Conservation (phyloP, 1,140 invertebrate genomes). For the Drosophila sp. region DNA sequence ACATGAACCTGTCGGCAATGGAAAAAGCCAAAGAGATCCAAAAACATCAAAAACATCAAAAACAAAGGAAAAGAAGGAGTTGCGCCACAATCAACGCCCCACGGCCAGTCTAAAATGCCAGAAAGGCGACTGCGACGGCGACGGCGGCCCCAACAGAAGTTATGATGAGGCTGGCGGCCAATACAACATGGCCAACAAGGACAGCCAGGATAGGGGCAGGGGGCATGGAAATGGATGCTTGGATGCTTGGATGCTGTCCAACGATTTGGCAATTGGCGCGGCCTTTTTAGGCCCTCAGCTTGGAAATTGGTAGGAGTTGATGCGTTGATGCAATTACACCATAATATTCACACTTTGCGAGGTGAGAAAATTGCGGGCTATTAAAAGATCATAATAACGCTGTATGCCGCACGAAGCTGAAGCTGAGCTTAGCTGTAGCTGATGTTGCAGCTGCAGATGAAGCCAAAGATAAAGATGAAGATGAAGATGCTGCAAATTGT, state of each 20-base stretch:
- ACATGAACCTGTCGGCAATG: conserved; percentile 80
- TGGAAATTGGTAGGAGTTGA: conserved; percentile 84
- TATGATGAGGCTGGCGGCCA: conserved; percentile 63
- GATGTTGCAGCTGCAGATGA: conserved; percentile 24
- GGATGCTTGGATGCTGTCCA: conserved; percentile 18
- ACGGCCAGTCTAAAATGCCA: conserved; percentile 48
- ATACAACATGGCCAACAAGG: background rate
- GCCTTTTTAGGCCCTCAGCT: conserved; percentile 73
- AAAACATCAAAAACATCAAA: conserved; percentile 26
- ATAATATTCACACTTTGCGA: conserved; percentile 85
- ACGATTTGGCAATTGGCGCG: conserved; percentile 77
- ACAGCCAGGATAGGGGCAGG: background rate
- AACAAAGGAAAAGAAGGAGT: conserved; percentile 68
- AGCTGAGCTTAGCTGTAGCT: conserved; percentile 49
- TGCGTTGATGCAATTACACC: conserved; percentile 85
- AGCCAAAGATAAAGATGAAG: conserved; percentile 42
- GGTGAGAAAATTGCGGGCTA: conserved; percentile 85
- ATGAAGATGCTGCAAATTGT: conserved; percentile 6
- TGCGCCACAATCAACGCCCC: conserved; percentile 80
- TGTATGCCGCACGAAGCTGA: conserved; percentile 53
- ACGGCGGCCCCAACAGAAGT: conserved; percentile 76
- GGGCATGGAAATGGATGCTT: background rate
- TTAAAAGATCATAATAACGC: conserved; percentile 84
- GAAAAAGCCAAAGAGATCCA: conserved; percentile 36
- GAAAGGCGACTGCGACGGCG: conserved; percentile 40